phyloP scores from a whole-genome alignment of 2,888 invertebrate genomes.

The Lamellibrachia satsuma region DNA sequence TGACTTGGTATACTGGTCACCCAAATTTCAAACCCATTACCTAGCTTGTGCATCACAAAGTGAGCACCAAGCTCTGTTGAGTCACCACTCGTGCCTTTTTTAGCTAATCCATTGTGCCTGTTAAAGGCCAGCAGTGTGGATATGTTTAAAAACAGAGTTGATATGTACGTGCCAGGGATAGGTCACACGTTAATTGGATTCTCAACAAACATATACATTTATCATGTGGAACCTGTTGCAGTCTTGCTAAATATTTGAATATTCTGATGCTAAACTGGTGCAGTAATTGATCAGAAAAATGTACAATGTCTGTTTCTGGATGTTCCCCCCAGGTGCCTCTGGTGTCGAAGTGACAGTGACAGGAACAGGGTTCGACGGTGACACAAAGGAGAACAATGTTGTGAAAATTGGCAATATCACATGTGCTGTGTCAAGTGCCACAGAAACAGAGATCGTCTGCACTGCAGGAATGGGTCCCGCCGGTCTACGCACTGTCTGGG shows the following conservation, averaged over 20 bases:
- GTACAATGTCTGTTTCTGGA: neutral
- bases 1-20: neutral
- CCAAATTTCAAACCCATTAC: neutral
- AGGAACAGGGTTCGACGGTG: conserved; percentile 32
- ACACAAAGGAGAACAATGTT: conserved; percentile 37
- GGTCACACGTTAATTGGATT: too few species aligned
- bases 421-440: conserved; percentile 45
- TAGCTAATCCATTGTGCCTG: neutral
- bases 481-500: conserved; percentile 30
- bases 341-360: conserved; percentile 29
- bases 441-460: conserved; percentile 47
- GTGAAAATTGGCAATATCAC: conserved; percentile 50
- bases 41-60: neutral
- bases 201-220: too few species aligned
- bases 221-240: neutral
- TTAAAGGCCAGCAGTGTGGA: neutral
- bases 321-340: neutral
- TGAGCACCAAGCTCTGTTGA: neutral
- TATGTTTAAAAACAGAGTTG: neutral
- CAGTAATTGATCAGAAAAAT: neutral
- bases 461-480: conserved; percentile 45
- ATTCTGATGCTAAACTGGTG: neutral
- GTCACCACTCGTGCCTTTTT: neutral
- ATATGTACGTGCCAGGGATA: neutral
- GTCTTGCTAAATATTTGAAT: neutral